Percentiles rank a stretch among this genome's conserved stretches.
These are phyloP conservation scores for Peromyscus aztecus DNA, from an alignment of 2,797 vertebrate species.

Conservation along the genomic window DNA sequence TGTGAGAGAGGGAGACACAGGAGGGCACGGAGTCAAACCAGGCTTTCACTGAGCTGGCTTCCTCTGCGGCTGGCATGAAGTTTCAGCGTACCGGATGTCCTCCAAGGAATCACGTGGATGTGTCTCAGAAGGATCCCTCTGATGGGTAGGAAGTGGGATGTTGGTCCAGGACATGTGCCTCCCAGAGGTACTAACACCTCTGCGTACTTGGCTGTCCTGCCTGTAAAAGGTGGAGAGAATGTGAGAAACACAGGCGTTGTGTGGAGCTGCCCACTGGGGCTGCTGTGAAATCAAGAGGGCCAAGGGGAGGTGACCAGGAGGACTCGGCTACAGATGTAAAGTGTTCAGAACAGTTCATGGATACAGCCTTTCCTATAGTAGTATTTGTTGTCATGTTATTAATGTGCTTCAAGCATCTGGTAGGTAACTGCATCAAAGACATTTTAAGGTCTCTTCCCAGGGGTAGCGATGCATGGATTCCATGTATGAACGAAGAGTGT, in stretches of 20 bases:
- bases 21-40: neutral
- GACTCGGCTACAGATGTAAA: neutral
- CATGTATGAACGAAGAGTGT: neutral
- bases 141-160: neutral
- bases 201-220: neutral
- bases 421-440: neutral
- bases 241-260: rapidly evolving
- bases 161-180: neutral
- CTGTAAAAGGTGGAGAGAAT: neutral
- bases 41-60: neutral
- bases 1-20: neutral
- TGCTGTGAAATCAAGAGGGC: neutral
- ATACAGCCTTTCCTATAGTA: too few relatives aligned
- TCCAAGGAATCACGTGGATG: neutral
- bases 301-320: neutral
- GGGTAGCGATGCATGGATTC: neutral
- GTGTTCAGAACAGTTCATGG: neutral
- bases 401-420: neutral
- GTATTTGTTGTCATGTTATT: neutral
- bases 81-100: too few relatives aligned
- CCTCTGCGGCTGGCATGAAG: neutral
- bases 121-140: neutral
- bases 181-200: neutral
- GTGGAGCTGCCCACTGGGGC: neutral
- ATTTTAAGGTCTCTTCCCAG: neutral